Conservation (phyloP, 1,140 invertebrate species). For the Euschistus heros region DNA sequence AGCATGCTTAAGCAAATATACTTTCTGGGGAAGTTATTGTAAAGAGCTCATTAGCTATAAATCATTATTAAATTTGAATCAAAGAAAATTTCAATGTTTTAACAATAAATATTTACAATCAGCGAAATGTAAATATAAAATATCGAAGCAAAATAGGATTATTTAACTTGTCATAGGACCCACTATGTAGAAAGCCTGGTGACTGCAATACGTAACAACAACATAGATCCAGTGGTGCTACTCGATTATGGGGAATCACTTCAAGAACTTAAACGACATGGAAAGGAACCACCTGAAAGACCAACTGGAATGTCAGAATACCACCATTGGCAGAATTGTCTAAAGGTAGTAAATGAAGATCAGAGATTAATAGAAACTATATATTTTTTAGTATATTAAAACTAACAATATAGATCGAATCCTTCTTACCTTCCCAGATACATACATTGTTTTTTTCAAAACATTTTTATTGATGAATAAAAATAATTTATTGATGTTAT, state of each 20-base stretch:
- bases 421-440: no score
- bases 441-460: no score
- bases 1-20: no score
- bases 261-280: conserved; percentile 70
- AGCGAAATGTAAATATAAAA: not conserved
- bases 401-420: no score
- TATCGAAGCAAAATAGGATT: not conserved
- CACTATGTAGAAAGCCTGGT: conserved; percentile 95
- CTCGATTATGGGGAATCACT: conserved; percentile 76
- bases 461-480: no score
- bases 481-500: no score
- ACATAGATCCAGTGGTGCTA: conserved; percentile 76
- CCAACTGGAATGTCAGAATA: conserved; percentile 53
- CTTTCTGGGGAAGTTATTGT: no score
- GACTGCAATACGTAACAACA: conserved; percentile 63
- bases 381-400: no score
- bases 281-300: conserved; percentile 59
- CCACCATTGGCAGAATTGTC: conserved; percentile 55
- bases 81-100: no score
- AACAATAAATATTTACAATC: not conserved
- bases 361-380: no score
- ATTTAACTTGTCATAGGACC: conserved; percentile 47
- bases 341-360: conserved; percentile 42
- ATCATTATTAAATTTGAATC: no score
- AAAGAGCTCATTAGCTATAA: no score